Base-by-base conservation (phyloP, 2,113 vertebrate genomes). In the Leptocoma aspasia region DNA sequence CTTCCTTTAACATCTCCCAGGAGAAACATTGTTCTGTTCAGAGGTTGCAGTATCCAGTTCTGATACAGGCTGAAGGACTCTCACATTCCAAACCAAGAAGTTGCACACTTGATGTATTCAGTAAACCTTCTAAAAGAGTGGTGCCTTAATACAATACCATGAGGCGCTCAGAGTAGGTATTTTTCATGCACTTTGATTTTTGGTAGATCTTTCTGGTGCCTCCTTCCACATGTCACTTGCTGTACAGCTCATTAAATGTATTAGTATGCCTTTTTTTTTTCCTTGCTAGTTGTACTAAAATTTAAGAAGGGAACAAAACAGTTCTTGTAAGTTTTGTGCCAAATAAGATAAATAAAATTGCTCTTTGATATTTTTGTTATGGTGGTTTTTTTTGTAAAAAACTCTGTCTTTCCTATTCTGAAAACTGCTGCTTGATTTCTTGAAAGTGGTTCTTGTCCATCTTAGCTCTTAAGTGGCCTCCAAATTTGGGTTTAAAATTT, bases 161-260 rank as follows among this genome's bases (percentile, higher is more conserved):
- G 92, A 95, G 96, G 97, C 97, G 31, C 96, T 94, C 84, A 87
- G 95, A 96, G 93, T 96, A 93, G 96, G 95, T 96, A 96, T 96
- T 96, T 97, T 93, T 97, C 97, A 96, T 97, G 96, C 97, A 97
- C 97, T 97, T 97, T 96, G 94, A 95, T 96, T 97, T 95, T 95
- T 91, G 84, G 92, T 94, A 97, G 94, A 96, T 92, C 85, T 92
- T 97, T 96, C 95, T 97, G 94, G 97, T 97, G 97, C 97, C 97
- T 97, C 96, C 86, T 96, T 83, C 87, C 81, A 79, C 72, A 56
- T 95, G 95, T 97, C 91, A 92, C 94, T 78, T 94, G 94, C 95
- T 97, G 90, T 97, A 95, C 92, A 97, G 95, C 93, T 92, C 80
- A 91, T 72, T 97, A 92, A 91, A 91, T 95, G 94, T 97, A 94